Evolutionary conservation across 2,113 vertebrate genomes (phyloP), one percentile per base, ranked within the genome.

Genomic region (Elephantulus edwardii): DNA sequence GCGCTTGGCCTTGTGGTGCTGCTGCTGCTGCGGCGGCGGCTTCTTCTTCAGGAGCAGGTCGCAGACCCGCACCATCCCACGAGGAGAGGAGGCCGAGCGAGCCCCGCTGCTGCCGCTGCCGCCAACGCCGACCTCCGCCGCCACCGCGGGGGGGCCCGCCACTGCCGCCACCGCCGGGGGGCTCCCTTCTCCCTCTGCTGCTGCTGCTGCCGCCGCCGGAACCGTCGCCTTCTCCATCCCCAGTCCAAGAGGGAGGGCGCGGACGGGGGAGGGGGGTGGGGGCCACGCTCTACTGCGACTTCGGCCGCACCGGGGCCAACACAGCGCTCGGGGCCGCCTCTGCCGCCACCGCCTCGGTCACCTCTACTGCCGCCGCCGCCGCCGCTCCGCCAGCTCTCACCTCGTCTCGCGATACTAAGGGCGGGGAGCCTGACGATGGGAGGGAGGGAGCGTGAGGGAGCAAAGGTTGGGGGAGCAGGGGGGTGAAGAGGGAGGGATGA

Each of bases 31-130:
- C 62, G 93, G 96, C 62, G 93, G 95, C 74, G 95, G 93, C 93
- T 98, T 97, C 91, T 97, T 97, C 90, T 97, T 97, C 60, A 97
- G 96, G 66, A 97, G 97, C 86, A 97, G 93, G 35, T 98, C 97
- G 94, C 97, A 98, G 30, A 97, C 97, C 82, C 98, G 96, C 81
- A 97, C 97, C 94, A 97, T 96, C 83, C 96, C 97, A 82, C 96
- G 97, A 78, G 96, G 96, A 88, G 89, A 94, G 6, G 95, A 94
- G 89, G 92, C 95, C 95, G 94, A 91, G 74, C 90, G 90, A 70
- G 94, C 95, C 52, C 94, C 96, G 83, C 92, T 52, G 89, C 97
- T 17, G 91, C 90, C 80, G 84, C 95, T n/a, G n/a, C 74, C 56
- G 89, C 83, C 42, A 78, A 90, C 92, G 83, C 75, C 83, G 83